Conservation (phyloP, 2,888 invertebrate genomes). For the Brenthis ino region DNA sequence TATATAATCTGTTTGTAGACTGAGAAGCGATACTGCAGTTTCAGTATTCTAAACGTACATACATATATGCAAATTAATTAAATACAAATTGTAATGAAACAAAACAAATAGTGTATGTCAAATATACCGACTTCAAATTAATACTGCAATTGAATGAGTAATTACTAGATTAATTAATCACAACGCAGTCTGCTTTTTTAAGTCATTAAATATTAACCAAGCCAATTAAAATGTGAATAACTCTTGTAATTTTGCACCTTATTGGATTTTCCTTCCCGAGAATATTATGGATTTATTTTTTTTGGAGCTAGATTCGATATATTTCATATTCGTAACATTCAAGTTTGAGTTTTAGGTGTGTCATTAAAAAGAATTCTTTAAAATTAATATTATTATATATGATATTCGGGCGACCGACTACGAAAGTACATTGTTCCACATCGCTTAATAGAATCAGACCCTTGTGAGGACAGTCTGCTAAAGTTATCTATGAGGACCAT, state of each 20-base stretch:
- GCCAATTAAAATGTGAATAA: background rate
- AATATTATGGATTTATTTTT: too few species aligned
- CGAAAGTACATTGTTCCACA: constrained; percentile 20
- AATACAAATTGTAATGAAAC: background rate
- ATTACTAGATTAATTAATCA: constrained; percentile 15
- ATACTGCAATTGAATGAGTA: constrained; percentile 9
- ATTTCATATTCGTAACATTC: background rate
- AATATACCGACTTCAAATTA: constrained; percentile 9
- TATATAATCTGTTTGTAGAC: too few species aligned
- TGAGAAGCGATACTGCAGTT: too few species aligned
- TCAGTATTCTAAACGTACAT: too few species aligned
- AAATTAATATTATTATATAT: constrained; percentile 7
- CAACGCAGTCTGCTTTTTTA: constrained; percentile 2
- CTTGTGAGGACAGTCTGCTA: constrained; percentile 21
- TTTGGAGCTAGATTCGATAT: too few species aligned
- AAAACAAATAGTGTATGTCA: constrained; percentile 4
- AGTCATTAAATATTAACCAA: constrained; percentile 13
- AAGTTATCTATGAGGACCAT: constrained; percentile 12
- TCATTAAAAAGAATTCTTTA: background rate
- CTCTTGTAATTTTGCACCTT: too few species aligned
- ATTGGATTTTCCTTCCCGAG: too few species aligned
- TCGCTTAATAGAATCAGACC: constrained; percentile 13
- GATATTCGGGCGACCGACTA: constrained; percentile 34
- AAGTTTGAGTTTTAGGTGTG: background rate
- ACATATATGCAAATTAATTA: too few species aligned